Evolutionary conservation across 2,797 vertebrate species (phyloP).

Genomic region (Lates japonicus): DNA sequence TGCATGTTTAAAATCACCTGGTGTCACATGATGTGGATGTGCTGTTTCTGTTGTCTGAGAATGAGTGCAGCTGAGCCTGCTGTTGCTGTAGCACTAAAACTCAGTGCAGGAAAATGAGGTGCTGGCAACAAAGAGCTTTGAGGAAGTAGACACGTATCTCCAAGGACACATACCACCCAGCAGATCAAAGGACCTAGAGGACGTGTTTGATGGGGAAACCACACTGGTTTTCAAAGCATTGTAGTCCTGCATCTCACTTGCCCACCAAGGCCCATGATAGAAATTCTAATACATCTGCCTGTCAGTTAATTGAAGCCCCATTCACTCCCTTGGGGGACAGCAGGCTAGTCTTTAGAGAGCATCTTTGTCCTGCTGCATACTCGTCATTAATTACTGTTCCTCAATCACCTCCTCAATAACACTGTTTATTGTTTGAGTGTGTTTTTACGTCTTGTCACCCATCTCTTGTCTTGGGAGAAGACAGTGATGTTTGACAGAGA

Average conservation of each 20-base stretch:
- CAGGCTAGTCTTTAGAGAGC: conserved; percentile 72
- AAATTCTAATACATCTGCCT: conserved; percentile 79
- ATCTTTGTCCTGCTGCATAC: conserved; percentile 69
- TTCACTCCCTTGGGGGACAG: conserved; percentile 69
- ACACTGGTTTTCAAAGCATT: conserved; percentile 82
- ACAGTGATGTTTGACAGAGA: conserved; percentile 73
- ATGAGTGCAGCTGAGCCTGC: conserved; percentile 57
- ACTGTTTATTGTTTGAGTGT: conserved; percentile 64
- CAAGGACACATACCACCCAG: conserved; percentile 86
- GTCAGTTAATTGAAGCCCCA: conserved; percentile 84
- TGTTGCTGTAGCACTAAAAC: conserved; percentile 65
- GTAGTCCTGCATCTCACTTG: conserved; percentile 73
- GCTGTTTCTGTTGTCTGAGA: conserved; percentile 53
- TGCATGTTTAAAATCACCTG: conserved; percentile 58
- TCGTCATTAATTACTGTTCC: conserved; percentile 78
- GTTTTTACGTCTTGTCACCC: conserved; percentile 61
- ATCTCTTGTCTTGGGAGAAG: conserved; percentile 65
- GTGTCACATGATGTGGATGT: conserved; percentile 51
- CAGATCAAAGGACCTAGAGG: conserved; percentile 84
- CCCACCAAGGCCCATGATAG: conserved; percentile 73
- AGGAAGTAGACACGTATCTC: conserved; percentile 82
- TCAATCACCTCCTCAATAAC: conserved; percentile 70
- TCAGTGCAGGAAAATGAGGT: conserved; percentile 77
- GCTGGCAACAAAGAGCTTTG: conserved; percentile 80
- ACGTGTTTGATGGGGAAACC: conserved; percentile 83